A percentile compares a stretch with the other conserved stretches of the same genome.
Evolutionary conservation across 2,888 invertebrate genomes (phyloP).

Genomic region (Clunio marinus): DNA sequence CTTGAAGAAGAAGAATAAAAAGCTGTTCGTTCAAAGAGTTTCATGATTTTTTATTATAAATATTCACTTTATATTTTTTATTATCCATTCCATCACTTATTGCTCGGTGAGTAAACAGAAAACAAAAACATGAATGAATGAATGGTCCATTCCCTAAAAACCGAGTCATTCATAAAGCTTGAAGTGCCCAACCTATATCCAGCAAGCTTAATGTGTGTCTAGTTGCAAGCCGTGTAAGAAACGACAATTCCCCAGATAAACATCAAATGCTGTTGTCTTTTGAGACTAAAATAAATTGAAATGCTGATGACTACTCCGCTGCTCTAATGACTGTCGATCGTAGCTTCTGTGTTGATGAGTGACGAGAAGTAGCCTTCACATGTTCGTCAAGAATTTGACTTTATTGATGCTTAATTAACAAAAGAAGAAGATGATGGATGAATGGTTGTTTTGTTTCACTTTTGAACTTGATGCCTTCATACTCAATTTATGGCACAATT

Average conservation of each 20-base stretch:
- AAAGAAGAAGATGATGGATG: conserved; percentile 23
- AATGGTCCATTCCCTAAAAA: conserved; percentile 9
- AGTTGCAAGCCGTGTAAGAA: neutral
- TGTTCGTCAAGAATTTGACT: conserved; percentile 10
- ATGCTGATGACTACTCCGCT: neutral
- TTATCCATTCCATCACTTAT: conserved; percentile 4
- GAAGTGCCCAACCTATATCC: conserved; percentile 29
- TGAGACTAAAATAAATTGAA: neutral
- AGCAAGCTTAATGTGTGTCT: neutral
- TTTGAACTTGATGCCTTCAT: conserved; percentile 18
- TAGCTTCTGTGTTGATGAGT: neutral
- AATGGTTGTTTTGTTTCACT: conserved; percentile 31
- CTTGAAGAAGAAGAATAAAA: conserved; percentile 6
- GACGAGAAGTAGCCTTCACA: conserved; percentile 27
- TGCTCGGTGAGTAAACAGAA: conserved; percentile 12
- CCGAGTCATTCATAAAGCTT: conserved; percentile 27
- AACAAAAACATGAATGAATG: conserved; percentile 26
- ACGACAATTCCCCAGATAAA: no score
- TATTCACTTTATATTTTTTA: no score
- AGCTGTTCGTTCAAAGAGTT: no score
- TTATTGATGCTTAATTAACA: conserved; percentile 39
- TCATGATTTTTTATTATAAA: conserved; percentile 30
- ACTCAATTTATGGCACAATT: conserved; percentile 18
- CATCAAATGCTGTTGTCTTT: no score
- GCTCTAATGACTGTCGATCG: neutral